Conservation (phyloP, 2,113 vertebrate species). For the Aspiorhynchus laticeps region DNA sequence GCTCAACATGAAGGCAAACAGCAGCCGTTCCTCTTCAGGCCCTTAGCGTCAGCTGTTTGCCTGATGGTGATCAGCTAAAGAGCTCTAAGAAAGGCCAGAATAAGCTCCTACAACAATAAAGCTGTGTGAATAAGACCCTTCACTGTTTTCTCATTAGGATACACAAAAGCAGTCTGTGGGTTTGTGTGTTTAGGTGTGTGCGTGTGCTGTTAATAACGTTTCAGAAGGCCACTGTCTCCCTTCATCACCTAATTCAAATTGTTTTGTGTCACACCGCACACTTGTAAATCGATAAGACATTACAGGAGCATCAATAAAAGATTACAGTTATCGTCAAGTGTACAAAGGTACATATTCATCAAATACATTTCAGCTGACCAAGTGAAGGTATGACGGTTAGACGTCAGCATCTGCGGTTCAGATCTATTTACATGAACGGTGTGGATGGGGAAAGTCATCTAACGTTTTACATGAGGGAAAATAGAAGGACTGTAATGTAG, state of each 20-base stretch:
- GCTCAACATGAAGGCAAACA: slow-evolving; percentile 62
- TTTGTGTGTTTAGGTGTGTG: slow-evolving; percentile 43
- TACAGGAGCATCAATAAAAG: slow-evolving; percentile 34
- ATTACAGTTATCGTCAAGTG: slow-evolving; percentile 24
- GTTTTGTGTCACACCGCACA: slow-evolving; percentile 13
- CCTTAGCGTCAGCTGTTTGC: slow-evolving; percentile 84
- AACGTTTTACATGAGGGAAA: not conserved
- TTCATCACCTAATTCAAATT: slow-evolving; percentile 34
- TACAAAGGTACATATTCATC: slow-evolving; percentile 11
- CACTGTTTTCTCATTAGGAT: slow-evolving; percentile 53
- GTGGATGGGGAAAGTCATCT: not conserved
- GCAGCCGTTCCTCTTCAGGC: slow-evolving; percentile 73
- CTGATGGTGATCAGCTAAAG: slow-evolving; percentile 86
- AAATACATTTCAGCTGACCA: not conserved
- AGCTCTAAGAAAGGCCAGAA: slow-evolving; percentile 78
- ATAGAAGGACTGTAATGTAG: not conserved
- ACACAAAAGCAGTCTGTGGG: slow-evolving; percentile 44
- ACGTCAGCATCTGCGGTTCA: not conserved
- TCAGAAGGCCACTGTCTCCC: not conserved
- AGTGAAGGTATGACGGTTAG: not conserved
- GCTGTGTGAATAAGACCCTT: slow-evolving; percentile 75
- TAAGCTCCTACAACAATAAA: slow-evolving; percentile 73
- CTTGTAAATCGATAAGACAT: slow-evolving; percentile 38
- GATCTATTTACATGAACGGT: not conserved
- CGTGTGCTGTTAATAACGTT: slow-evolving; percentile 12